Evolutionary conservation across 1,140 invertebrate species (phyloP).

Genomic region (Euura lappo): DNA sequence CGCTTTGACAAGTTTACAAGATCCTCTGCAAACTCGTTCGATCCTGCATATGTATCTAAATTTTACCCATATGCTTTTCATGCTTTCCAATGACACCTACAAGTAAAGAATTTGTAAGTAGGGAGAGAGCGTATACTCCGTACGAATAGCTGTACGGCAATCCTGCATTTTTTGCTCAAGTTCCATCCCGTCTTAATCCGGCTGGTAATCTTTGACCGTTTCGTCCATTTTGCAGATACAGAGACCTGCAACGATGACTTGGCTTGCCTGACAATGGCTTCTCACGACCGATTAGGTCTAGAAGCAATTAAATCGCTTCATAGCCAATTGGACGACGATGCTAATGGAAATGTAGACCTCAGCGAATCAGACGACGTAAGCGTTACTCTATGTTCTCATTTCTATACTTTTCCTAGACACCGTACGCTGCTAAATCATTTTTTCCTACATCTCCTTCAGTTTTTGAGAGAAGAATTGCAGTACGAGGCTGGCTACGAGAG

Average conservation of each 20-base stretch:
- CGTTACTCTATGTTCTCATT: constrained; percentile 21
- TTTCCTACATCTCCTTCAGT: constrained; percentile 64
- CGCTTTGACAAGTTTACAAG: neutral
- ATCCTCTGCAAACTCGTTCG: neutral
- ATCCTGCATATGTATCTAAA: neutral
- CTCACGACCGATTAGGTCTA: constrained; percentile 81
- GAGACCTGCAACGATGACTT: constrained; percentile 71
- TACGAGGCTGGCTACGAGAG: constrained; percentile 92
- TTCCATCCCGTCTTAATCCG: too few relatives aligned
- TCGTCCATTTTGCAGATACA: constrained; percentile 39
- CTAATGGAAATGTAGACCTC: constrained; percentile 92
- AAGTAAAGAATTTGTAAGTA: constrained; percentile 3
- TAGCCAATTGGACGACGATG: constrained; percentile 90
- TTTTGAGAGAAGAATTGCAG: constrained; percentile 92
- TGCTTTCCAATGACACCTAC: constrained; percentile 1
- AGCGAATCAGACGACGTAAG: constrained; percentile 94
- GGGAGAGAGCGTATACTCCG: neutral
- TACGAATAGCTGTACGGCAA: too few relatives aligned
- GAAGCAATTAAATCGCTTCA: constrained; percentile 90
- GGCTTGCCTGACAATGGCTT: constrained; percentile 73
- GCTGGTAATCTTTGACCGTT: constrained; percentile 4
- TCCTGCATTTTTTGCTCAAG: too few relatives aligned
- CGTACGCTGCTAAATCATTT: neutral
- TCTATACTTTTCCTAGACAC: too few relatives aligned
- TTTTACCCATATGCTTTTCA: neutral